Conservation (phyloP, 1,140 invertebrate genomes). For the Ceratina japonica region DNA sequence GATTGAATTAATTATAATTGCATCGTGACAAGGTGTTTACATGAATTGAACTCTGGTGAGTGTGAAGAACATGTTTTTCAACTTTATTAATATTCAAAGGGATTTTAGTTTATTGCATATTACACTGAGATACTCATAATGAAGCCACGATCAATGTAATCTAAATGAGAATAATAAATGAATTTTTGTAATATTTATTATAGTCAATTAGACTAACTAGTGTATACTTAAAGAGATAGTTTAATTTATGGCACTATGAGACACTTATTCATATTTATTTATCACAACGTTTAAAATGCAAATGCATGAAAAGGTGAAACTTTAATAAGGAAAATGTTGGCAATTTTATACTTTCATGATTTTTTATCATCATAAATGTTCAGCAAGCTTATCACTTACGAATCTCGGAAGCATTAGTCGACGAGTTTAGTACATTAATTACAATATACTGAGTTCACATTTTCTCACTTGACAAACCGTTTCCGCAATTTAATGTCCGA, state of each 20-base stretch:
- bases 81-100: constrained; percentile 3
- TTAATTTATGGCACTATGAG: too few relatives aligned
- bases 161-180: neutral
- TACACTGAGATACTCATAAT: too few relatives aligned
- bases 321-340: neutral
- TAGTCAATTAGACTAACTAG: too few relatives aligned
- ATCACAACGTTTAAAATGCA: too few relatives aligned
- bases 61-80: constrained; percentile 28
- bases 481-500: constrained; percentile 15
- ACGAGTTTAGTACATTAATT: neutral
- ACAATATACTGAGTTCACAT: neutral
- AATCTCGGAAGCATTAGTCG: neutral
- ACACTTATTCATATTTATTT: too few relatives aligned
- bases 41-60: neutral
- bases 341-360: too few relatives aligned
- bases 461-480: constrained; percentile 1
- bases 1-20: too few relatives aligned
- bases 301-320: too few relatives aligned
- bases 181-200: neutral
- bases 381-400: neutral
- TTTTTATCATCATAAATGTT: neutral
- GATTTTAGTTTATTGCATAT: neutral
- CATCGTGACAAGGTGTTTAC: too few relatives aligned
- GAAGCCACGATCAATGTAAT: neutral
- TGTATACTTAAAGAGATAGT: too few relatives aligned